A percentile compares a stretch with the other conserved stretches of the same genome.
Conservation (phyloP, 2,888 invertebrate species). For the Rhopalosiphum nymphaeae region DNA sequence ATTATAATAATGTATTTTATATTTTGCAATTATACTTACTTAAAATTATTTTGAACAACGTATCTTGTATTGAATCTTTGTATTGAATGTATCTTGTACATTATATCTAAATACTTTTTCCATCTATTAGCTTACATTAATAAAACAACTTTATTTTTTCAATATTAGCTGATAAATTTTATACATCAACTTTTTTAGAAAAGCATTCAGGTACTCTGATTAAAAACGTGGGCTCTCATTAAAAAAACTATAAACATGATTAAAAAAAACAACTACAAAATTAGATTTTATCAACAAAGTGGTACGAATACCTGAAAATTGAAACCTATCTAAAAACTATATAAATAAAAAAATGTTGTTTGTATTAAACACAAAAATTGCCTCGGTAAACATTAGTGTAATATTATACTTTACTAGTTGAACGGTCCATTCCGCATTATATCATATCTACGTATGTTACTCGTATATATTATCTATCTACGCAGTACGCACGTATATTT, state of each 20-base stretch:
- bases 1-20: too few species aligned
- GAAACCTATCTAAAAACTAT: background rate
- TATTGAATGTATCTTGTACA: too few species aligned
- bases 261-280: background rate
- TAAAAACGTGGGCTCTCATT: background rate
- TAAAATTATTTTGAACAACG: too few species aligned
- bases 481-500: background rate
- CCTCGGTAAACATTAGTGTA: background rate
- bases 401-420: background rate
- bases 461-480: background rate
- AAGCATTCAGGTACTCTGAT: background rate
- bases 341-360: background rate
- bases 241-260: background rate
- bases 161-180: background rate
- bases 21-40: too few species aligned
- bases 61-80: too few species aligned
- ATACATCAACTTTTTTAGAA: background rate
- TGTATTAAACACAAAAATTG: background rate
- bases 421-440: background rate
- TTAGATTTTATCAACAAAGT: background rate
- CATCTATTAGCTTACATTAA: background rate
- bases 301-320: background rate
- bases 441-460: background rate
- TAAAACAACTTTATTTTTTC: background rate
- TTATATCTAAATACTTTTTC: background rate